phyloP scores from a whole-genome alignment of 1,140 invertebrate species.

The Neocloeon triangulifer region DNA sequence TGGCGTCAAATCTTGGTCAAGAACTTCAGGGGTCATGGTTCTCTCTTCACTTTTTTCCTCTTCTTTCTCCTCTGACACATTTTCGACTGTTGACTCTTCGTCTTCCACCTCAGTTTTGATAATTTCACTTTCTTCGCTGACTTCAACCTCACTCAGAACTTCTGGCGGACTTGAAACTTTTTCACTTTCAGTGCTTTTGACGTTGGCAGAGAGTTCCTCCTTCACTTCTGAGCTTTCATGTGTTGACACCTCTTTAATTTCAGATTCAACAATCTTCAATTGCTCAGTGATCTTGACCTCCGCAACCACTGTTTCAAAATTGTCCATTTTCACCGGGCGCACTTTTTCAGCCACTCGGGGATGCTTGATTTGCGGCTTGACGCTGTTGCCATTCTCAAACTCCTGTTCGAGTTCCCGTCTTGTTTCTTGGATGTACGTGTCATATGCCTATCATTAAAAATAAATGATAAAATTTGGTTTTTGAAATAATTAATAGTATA shows the following conservation, averaged over 20 bases:
- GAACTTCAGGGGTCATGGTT: too few relatives aligned
- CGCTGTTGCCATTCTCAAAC: constrained; percentile 14
- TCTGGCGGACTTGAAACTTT: background rate
- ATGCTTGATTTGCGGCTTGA: constrained; percentile 25
- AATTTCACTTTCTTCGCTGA: background rate
- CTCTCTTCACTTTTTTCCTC: too few relatives aligned
- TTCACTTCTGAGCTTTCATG: background rate
- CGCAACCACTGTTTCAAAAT: background rate
- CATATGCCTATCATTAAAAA: constrained; percentile 19
- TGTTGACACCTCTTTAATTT: background rate
- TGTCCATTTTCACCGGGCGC: background rate
- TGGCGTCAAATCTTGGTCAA: too few relatives aligned
- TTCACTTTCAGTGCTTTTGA: background rate
- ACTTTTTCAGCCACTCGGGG: constrained; percentile 15
- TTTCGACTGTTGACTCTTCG: background rate
- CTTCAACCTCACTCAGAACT: background rate
- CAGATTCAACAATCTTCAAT: background rate
- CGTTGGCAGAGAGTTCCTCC: background rate
- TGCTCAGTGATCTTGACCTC: background rate
- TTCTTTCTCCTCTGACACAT: background rate
- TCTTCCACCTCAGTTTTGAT: background rate
- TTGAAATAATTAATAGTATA: background rate
- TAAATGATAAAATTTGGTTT: background rate
- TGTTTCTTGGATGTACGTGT: constrained; percentile 22
- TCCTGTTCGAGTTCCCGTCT: constrained; percentile 20